A percentile compares a stretch with the other conserved stretches of the same genome.
phyloP scores from a whole-genome alignment of 2,797 vertebrate genomes.

The Chloroceryle inda region DNA sequence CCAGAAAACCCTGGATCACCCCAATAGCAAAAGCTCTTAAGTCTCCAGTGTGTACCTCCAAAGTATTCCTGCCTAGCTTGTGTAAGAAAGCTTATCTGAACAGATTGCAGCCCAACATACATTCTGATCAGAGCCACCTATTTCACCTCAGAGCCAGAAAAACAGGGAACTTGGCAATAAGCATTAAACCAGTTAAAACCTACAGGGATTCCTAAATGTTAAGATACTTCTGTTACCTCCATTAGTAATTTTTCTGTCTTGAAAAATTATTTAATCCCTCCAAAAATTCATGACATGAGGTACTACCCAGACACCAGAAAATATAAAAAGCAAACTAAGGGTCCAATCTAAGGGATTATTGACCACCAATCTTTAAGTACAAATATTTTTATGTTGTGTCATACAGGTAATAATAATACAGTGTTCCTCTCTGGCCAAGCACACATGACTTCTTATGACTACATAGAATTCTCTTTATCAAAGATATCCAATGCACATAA shows the following conservation, averaged over 20 bases:
- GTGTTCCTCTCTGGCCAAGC: not conserved
- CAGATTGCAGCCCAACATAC: not conserved
- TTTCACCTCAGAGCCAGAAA: not conserved
- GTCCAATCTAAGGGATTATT: not conserved
- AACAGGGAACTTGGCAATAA: not conserved
- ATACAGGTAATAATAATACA: not conserved
- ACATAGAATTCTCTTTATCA: not conserved
- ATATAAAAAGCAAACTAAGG: not conserved
- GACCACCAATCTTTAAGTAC: not conserved
- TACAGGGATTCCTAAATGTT: not conserved
- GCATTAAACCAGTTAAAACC: not conserved
- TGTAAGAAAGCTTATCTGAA: not conserved
- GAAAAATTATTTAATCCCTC: not conserved
- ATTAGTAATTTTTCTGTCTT: not conserved
- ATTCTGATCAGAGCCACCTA: not conserved
- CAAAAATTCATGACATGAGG: not conserved
- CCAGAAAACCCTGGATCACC: not conserved
- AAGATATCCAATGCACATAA: not conserved
- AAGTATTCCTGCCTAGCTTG: not conserved
- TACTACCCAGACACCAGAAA: not conserved
- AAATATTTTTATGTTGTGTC: not conserved
- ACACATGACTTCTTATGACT: not conserved
- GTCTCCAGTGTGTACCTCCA: fast-evolving
- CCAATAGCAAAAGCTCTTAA: not conserved
- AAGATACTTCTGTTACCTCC: not conserved